A percentile compares a stretch with the other conserved stretches of the same genome.
These are phyloP conservation scores for Cyclophora albipunctata DNA, from an alignment of 2,888 invertebrate species.

Conservation along the genomic window DNA sequence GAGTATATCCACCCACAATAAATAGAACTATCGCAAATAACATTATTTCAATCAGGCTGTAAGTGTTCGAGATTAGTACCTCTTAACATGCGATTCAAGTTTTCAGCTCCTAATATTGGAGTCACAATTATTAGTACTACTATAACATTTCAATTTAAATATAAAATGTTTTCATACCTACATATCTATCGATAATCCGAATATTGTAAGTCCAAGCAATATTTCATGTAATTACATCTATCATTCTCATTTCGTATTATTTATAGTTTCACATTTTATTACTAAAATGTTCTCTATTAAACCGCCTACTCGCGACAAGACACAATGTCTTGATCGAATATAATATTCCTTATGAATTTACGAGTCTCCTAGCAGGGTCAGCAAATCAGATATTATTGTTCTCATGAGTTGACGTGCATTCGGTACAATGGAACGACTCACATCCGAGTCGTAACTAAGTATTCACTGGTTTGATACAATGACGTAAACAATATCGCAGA, in stretches of 20 bases:
- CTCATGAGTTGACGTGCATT: constrained; percentile 31
- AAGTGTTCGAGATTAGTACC: no score
- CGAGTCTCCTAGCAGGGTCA: constrained; percentile 22
- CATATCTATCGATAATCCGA: no score
- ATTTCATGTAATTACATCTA: no score
- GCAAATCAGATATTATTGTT: constrained; percentile 34
- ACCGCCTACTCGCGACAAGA: constrained; percentile 2
- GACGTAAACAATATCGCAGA: constrained; percentile 36
- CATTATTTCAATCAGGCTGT: no score
- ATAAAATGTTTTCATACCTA: no score
- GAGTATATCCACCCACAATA: no score
- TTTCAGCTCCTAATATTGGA: no score
- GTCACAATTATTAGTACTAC: no score
- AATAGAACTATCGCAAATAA: no score
- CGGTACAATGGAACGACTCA: constrained; percentile 35
- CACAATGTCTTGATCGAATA: constrained; percentile 26
- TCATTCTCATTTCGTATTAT: neutral
- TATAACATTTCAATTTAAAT: no score
- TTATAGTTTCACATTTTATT: neutral
- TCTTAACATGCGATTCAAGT: no score
- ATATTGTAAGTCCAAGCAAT: no score
- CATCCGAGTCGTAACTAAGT: constrained; percentile 9
- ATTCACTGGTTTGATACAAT: constrained; percentile 29
- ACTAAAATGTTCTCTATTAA: neutral
- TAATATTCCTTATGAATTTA: constrained; percentile 16